Percentiles rank a stretch among this genome's conserved stretches.
phyloP scores from a whole-genome alignment of 2,888 invertebrate genomes.

The Euzophera pinguis region DNA sequence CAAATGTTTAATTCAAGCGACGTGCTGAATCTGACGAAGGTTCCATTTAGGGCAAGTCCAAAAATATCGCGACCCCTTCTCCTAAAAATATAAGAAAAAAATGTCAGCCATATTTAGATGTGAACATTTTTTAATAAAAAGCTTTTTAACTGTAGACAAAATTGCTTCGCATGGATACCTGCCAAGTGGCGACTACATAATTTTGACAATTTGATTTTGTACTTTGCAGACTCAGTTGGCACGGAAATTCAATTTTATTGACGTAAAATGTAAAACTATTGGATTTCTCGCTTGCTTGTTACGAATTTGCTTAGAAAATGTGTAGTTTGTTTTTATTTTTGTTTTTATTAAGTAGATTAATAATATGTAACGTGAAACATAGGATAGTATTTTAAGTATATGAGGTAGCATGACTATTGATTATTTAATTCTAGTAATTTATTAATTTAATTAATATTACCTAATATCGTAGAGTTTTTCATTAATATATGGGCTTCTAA shows the following conservation, averaged over 20 bases:
- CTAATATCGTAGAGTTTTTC: no score
- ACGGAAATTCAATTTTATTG: neutral
- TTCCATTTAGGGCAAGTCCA: neutral
- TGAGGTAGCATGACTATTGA: no score
- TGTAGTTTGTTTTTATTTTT: no score
- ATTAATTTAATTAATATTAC: no score
- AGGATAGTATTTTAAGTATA: no score
- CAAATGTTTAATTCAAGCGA: constrained; percentile 19
- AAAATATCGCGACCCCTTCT: neutral
- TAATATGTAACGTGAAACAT: no score
- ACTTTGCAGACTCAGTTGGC: constrained; percentile 3
- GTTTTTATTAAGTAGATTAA: no score
- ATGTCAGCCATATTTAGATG: neutral
- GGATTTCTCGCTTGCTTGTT: no score
- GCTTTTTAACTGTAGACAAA: neutral
- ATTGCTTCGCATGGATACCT: neutral
- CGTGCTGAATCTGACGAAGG: constrained; percentile 12
- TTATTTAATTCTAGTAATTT: no score
- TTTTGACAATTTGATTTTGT: constrained; percentile 4
- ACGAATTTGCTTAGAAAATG: no score
- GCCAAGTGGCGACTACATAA: constrained; percentile 1
- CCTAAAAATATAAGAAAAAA: neutral
- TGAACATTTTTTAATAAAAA: neutral
- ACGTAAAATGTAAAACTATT: neutral
- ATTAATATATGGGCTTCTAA: no score